Percentiles rank a stretch among this genome's conserved stretches.
Evolutionary conservation across 2,113 vertebrate genomes (phyloP).

Genomic region (Laticauda colubrina): DNA sequence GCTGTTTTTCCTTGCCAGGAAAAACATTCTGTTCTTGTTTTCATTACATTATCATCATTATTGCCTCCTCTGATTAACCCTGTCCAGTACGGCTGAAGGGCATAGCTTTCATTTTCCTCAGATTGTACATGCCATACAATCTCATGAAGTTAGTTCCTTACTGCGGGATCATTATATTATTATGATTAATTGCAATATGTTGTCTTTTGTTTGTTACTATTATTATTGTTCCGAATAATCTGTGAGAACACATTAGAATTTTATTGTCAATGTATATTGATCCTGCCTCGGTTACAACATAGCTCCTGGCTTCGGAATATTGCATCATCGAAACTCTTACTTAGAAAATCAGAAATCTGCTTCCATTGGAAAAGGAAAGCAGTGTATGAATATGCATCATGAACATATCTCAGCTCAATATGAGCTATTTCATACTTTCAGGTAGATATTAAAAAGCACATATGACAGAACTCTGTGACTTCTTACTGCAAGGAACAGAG

Average conservation of each 20-base stretch:
- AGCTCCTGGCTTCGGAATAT: neutral
- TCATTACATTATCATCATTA: too few relatives aligned
- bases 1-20: too few relatives aligned
- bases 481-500: neutral
- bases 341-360: neutral
- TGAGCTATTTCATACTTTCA: neutral
- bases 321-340: neutral
- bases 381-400: neutral
- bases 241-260: neutral
- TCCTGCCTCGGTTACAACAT: neutral
- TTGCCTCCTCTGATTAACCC: too few relatives aligned
- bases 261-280: neutral
- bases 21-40: too few relatives aligned
- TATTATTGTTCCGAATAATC: too few relatives aligned
- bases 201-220: too few relatives aligned
- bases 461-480: neutral
- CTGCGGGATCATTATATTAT: too few relatives aligned
- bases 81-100: too few relatives aligned
- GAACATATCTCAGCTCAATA: neutral
- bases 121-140: too few relatives aligned
- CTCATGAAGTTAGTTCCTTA: too few relatives aligned
- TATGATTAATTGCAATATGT: too few relatives aligned
- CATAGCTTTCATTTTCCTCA: too few relatives aligned
- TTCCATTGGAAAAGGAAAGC: neutral
- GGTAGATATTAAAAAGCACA: neutral